Evolutionary conservation across 92 coral and sea anemone species (phyloP).

Genomic region (Phenganax subtilis): DNA sequence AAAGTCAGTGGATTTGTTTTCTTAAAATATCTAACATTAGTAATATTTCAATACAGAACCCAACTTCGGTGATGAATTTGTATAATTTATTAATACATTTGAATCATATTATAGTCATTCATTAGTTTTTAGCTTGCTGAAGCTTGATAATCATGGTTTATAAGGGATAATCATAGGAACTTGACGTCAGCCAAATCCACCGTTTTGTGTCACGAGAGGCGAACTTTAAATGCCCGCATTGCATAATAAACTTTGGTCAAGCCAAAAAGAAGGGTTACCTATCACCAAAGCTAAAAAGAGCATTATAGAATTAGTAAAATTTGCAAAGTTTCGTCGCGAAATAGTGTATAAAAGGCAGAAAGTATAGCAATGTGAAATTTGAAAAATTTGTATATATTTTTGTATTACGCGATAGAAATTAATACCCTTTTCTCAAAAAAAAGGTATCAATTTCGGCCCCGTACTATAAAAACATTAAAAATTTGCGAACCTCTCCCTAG

Average conservation of each 20-base stretch:
- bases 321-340: too few species aligned
- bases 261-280: too few species aligned
- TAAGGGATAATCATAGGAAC: conserved; percentile 6
- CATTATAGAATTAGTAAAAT: too few species aligned
- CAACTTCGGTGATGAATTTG: conserved; percentile 26
- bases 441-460: too few species aligned
- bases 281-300: too few species aligned
- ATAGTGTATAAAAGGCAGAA: too few species aligned
- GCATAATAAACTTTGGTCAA: neutral
- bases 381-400: too few species aligned
- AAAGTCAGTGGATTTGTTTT: neutral
- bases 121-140: conserved; percentile 4
- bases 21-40: neutral
- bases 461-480: too few species aligned
- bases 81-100: conserved; percentile 37
- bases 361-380: too few species aligned
- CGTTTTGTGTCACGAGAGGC: conserved; percentile 21
- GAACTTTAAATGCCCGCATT: neutral
- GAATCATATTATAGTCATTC: conserved; percentile 18
- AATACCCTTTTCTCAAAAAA: too few species aligned
- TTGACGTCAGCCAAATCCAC: neutral
- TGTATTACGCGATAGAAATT: too few species aligned
- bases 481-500: too few species aligned
- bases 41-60: neutral
- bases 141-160: conserved; percentile 9